Evolutionary conservation across 2,113 vertebrate genomes (phyloP).

Genomic region (Suncus etruscus): DNA sequence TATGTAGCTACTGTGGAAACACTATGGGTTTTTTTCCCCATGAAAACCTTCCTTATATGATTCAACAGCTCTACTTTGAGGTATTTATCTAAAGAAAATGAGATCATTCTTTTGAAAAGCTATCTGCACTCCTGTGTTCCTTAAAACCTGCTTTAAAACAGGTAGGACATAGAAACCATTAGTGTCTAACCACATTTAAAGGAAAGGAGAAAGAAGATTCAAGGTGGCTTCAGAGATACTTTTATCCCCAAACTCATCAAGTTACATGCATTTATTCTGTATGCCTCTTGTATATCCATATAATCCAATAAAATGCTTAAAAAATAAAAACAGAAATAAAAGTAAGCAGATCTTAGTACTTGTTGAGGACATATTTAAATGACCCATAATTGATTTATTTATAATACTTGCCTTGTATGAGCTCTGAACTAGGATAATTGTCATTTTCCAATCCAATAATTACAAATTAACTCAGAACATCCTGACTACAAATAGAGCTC

Average conservation of each 20-base stretch:
- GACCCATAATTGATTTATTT: not conserved
- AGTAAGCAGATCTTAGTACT: not conserved
- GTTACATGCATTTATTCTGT: not conserved
- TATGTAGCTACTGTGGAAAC: not conserved
- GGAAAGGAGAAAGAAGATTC: not conserved
- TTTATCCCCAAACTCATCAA: not conserved
- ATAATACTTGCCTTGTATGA: not conserved
- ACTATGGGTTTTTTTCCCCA: not conserved
- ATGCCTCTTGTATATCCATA: not conserved
- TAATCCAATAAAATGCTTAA: not conserved
- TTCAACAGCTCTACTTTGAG: not conserved
- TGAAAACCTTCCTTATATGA: not conserved
- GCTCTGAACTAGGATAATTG: not conserved
- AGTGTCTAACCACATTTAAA: not conserved
- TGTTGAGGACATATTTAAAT: not conserved
- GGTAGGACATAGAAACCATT: not conserved
- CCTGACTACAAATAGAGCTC: slow-evolving; percentile 41
- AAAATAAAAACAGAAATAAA: not conserved
- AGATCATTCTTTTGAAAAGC: not conserved
- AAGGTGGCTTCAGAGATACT: not conserved
- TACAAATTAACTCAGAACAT: slow-evolving; percentile 36
- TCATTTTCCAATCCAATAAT: slow-evolving; percentile 2
- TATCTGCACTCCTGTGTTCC: not conserved
- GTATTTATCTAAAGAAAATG: not conserved
- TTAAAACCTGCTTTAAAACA: not conserved